Conservation (phyloP, 2,888 invertebrate species). For the Timema podura region DNA sequence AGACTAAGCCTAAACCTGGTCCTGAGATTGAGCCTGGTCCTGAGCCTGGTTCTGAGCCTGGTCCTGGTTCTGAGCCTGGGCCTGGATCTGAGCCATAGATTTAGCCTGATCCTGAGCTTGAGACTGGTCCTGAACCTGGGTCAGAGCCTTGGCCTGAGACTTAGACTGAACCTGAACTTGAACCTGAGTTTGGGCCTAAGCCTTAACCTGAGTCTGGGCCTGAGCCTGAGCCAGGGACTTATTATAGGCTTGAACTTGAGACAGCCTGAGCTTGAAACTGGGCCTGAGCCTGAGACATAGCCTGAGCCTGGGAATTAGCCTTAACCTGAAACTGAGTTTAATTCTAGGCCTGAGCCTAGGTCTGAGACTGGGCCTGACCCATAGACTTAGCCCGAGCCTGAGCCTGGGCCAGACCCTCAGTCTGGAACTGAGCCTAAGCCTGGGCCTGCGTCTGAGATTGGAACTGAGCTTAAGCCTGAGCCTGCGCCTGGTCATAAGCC, state of each 20-base stretch:
- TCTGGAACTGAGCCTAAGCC: neutral
- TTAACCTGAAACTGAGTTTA: no score
- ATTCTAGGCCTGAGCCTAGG: neutral
- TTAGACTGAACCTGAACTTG: conserved; percentile 7
- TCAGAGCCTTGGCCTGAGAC: neutral
- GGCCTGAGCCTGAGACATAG: neutral
- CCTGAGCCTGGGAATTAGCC: neutral
- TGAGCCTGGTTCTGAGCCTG: neutral
- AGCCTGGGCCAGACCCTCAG: neutral
- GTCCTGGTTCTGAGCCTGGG: neutral
- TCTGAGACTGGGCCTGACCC: neutral
- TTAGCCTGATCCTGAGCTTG: neutral
- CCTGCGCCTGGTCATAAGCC: conserved; percentile 2
- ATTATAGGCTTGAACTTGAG: neutral
- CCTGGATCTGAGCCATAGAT: neutral
- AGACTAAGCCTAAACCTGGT: neutral
- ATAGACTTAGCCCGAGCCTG: no score
- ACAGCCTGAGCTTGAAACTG: neutral
- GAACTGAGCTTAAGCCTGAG: neutral
- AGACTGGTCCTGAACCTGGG: neutral
- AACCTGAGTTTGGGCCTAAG: neutral
- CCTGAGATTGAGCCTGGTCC: no score
- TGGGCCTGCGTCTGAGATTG: neutral
- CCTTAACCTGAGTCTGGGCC: neutral
- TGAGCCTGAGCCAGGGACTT: neutral